Conservation (phyloP, 2,113 vertebrate genomes). For the Synchiropus splendidus region DNA sequence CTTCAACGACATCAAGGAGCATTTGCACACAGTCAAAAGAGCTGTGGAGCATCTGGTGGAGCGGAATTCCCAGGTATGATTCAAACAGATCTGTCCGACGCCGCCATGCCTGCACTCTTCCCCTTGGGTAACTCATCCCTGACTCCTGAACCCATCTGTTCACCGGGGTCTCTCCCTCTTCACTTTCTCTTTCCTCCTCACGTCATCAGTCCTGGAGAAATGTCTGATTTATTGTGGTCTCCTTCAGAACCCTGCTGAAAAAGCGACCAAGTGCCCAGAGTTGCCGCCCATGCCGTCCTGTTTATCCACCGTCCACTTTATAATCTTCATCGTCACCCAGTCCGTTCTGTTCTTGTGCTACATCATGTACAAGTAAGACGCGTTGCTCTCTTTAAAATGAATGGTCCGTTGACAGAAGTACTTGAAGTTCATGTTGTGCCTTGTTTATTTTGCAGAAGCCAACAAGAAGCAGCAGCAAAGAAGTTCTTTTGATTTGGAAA, state of each 20-base stretch:
- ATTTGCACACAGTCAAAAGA: slow-evolving; percentile 83
- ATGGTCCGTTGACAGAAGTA: too few species aligned
- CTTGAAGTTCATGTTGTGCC: slow-evolving; percentile 12
- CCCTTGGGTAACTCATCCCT: too few species aligned
- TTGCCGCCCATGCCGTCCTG: slow-evolving; percentile 78
- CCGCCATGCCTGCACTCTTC: too few species aligned
- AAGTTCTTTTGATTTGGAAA: slow-evolving; percentile 94
- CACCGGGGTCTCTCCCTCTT: too few species aligned
- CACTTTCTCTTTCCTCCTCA: too few species aligned
- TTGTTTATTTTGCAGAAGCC: slow-evolving; percentile 67
- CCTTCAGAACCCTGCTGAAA: slow-evolving; percentile 75
- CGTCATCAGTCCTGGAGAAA: too few species aligned
- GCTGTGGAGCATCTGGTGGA: slow-evolving; percentile 81
- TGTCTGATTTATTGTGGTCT: background rate
- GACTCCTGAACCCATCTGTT: too few species aligned
- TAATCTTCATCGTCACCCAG: slow-evolving; percentile 79
- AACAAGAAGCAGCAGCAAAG: slow-evolving; percentile 97
- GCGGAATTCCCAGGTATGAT: slow-evolving; percentile 55
- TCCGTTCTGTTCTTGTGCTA: slow-evolving; percentile 86
- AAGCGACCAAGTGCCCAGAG: slow-evolving; percentile 76
- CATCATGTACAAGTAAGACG: slow-evolving; percentile 86
- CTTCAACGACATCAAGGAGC: slow-evolving; percentile 94
- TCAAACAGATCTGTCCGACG: too few species aligned
- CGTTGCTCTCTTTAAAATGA: background rate
- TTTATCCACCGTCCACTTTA: slow-evolving; percentile 81